Conservation (phyloP, 2,888 invertebrate species). For the Onthophagus sagittarius region DNA sequence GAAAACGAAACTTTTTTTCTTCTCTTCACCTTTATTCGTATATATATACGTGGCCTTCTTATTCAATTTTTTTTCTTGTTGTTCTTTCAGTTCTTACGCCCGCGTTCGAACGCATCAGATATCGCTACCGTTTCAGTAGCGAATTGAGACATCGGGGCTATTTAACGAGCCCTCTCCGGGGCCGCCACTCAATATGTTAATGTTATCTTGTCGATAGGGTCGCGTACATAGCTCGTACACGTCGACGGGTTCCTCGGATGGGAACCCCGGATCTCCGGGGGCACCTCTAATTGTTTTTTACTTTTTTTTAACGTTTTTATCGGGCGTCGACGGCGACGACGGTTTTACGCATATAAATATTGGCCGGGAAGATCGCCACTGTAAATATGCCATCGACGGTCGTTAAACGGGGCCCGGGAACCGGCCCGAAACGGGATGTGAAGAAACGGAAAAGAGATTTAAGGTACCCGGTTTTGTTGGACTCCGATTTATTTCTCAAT, state of each 20-base stretch:
- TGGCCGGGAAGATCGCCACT: not conserved
- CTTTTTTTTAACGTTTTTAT: conserved; percentile 8
- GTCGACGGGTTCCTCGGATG: not conserved
- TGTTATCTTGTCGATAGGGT: conserved; percentile 15
- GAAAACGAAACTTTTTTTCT: not conserved
- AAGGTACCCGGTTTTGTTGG: not conserved
- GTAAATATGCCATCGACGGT: conserved; percentile 10
- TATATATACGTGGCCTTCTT: not conserved
- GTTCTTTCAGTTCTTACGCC: not conserved
- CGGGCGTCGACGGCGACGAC: not conserved
- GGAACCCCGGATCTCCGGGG: conserved; percentile 8
- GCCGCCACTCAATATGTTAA: conserved; percentile 19
- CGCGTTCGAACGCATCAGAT: not conserved
- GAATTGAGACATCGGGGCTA: not conserved
- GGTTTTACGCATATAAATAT: conserved; percentile 3
- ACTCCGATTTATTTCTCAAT: conserved; percentile 10
- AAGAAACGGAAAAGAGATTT: not conserved
- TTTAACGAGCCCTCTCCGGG: not conserved
- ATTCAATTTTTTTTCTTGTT: not conserved
- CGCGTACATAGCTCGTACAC: conserved; percentile 26
- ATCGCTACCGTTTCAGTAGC: not conserved
- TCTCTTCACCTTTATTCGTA: not conserved
- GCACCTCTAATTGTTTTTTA: conserved; percentile 29
- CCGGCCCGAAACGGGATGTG: not conserved
- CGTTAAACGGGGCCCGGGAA: not conserved